Conservation (phyloP, 2,888 invertebrate species). For the Dusona sp. region DNA sequence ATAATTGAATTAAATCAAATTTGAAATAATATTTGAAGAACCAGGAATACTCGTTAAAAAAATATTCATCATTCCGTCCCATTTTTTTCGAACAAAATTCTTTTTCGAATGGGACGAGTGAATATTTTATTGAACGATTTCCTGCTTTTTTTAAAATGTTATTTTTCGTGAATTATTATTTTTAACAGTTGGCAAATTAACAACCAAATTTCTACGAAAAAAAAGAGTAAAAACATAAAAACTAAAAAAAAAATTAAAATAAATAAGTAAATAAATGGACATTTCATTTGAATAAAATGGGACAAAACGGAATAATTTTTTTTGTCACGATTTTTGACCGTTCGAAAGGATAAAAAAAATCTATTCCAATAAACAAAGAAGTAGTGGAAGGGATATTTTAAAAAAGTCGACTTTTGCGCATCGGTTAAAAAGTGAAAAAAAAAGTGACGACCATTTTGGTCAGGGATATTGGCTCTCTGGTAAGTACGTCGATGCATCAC, state of each 20-base stretch:
- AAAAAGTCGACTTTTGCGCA: neutral
- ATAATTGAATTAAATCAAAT: too few species aligned
- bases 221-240: neutral
- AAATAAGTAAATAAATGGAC: neutral
- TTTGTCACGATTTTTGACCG: neutral
- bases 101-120: too few species aligned
- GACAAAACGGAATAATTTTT: neutral
- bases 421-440: neutral
- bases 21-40: too few species aligned
- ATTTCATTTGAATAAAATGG: neutral
- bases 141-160: neutral
- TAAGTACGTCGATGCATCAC: constrained; percentile 48
- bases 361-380: neutral
- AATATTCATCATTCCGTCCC: too few species aligned
- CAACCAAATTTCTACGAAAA: too few species aligned
- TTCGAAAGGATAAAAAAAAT: neutral
- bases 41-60: too few species aligned
- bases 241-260: too few species aligned
- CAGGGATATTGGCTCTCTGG: constrained; percentile 15
- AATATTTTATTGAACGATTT: neutral
- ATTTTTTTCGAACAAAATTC: too few species aligned
- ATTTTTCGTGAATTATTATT: neutral
- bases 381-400: neutral
- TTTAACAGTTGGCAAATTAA: too few species aligned
- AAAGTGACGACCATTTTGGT: neutral